Percentiles rank a stretch among this genome's conserved stretches.
Conservation (phyloP, 2,888 invertebrate genomes). For the Cenopis cana region DNA sequence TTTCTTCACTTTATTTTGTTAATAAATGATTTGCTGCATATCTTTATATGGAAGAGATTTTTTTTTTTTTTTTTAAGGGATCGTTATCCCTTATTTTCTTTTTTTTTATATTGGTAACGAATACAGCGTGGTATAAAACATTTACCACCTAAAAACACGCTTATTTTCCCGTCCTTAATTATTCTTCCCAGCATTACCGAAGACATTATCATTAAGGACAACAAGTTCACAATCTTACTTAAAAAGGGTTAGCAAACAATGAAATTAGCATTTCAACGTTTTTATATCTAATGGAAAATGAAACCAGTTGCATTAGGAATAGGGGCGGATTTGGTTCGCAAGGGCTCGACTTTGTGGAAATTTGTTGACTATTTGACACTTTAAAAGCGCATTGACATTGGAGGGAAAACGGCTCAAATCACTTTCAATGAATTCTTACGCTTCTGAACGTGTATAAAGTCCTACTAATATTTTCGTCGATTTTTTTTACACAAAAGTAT, state of each 20-base stretch:
- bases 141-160: conserved; percentile 1
- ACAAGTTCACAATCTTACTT: conserved; percentile 37
- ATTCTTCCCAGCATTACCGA: conserved; percentile 3
- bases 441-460: no score
- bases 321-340: neutral
- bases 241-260: conserved; percentile 36
- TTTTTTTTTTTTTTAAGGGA: no score
- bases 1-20: no score
- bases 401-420: no score
- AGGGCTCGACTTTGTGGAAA: neutral
- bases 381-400: neutral
- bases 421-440: no score
- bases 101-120: conserved; percentile 4
- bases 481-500: no score
- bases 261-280: conserved; percentile 31
- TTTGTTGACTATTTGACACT: neutral
- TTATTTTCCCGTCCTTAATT: neutral
- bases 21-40: no score
- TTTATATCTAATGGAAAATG: neutral
- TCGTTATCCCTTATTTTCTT: no score
- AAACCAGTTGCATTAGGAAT: neutral
- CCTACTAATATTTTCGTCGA: neutral
- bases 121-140: conserved; percentile 8
- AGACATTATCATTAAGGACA: conserved; percentile 36
- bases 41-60: no score